These are phyloP conservation scores for Eptatretus burgeri DNA, from an alignment of 2,113 vertebrate genomes.

Conservation along the genomic window DNA sequence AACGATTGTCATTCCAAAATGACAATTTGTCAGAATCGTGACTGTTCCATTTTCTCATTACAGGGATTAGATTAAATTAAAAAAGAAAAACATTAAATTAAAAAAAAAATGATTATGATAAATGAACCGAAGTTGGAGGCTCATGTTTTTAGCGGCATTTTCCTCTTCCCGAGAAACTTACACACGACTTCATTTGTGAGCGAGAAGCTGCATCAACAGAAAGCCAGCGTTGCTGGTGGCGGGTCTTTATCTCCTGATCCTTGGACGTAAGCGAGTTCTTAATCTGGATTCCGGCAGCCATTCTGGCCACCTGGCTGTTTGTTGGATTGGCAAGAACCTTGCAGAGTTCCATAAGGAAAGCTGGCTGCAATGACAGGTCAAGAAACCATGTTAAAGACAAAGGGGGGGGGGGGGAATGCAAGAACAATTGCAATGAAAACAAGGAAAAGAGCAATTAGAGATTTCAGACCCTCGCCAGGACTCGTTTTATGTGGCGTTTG, in stretches of 20 bases:
- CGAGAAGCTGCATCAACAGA: constrained; percentile 68
- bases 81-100: too few relatives aligned
- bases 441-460: too few relatives aligned
- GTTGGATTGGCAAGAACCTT: constrained; percentile 82
- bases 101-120: neutral
- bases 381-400: neutral
- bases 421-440: too few relatives aligned
- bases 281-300: constrained; percentile 78
- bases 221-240: constrained; percentile 83
- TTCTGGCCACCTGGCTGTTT: constrained; percentile 84
- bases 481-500: too few relatives aligned
- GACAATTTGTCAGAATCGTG: too few relatives aligned
- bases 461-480: too few relatives aligned
- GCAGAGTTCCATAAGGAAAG: constrained; percentile 85
- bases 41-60: too few relatives aligned
- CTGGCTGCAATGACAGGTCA: constrained; percentile 25
- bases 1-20: too few relatives aligned
- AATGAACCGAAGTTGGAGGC: neutral
- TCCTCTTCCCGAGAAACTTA: constrained; percentile 18
- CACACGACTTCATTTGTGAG: constrained; percentile 74
- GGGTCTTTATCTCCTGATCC: constrained; percentile 70
- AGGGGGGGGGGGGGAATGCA: too few relatives aligned
- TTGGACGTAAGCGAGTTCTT: constrained; percentile 96
- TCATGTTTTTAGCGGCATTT: neutral
- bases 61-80: too few relatives aligned